These are phyloP conservation scores for Listronotus oregonensis DNA, from an alignment of 1,140 invertebrate species.

Conservation along the genomic window DNA sequence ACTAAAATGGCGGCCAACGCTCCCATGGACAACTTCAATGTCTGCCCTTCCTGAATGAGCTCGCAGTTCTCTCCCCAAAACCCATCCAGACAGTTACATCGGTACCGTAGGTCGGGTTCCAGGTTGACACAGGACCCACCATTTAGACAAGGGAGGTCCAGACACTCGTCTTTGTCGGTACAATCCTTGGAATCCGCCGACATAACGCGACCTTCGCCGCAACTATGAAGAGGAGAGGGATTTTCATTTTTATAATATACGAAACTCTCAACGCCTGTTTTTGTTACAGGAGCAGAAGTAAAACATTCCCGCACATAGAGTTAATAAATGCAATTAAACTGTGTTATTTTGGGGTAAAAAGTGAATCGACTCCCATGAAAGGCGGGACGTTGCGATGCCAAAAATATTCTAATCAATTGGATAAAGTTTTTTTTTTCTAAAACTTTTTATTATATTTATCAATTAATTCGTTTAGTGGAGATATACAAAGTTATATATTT, in stretches of 20 bases:
- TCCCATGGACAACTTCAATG: conserved; percentile 90
- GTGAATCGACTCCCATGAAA: too few relatives aligned
- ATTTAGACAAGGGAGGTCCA: conserved; percentile 89
- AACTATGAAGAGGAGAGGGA: conserved; percentile 62
- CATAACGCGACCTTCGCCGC: conserved; percentile 87
- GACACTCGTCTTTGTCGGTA: conserved; percentile 92
- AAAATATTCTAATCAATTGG: too few relatives aligned
- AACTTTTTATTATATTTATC: too few relatives aligned
- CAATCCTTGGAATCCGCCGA: conserved; percentile 88
- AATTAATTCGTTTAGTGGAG: too few relatives aligned
- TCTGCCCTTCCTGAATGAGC: conserved; percentile 88
- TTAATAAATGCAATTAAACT: too few relatives aligned
- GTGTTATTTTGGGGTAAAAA: too few relatives aligned
- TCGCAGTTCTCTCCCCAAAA: conserved; percentile 95
- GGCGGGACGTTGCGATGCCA: too few relatives aligned
- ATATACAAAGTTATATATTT: too few relatives aligned
- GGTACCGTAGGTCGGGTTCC: conserved; percentile 80
- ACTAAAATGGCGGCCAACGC: conserved; percentile 91
- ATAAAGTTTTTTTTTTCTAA: too few relatives aligned
- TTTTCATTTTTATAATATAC: background rate
- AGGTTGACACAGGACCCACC: conserved; percentile 88
- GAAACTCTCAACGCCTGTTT: background rate
- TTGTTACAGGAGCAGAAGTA: background rate
- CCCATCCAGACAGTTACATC: conserved; percentile 85
- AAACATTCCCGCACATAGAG: too few relatives aligned